Evolutionary conservation across 2,888 invertebrate species (phyloP).

Genomic region (Eueremaeus valkanovi): DNA sequence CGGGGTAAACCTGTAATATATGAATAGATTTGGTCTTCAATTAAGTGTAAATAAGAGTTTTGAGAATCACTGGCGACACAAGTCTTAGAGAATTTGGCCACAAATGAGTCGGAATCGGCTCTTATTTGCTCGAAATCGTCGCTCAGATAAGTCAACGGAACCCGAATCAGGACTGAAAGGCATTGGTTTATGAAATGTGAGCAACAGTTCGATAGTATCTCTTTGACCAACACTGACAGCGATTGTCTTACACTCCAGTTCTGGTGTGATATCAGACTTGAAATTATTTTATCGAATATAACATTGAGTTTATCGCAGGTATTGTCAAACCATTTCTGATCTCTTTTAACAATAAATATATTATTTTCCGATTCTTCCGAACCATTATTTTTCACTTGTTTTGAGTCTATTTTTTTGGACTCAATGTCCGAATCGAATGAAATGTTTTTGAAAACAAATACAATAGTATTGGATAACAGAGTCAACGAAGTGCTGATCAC

Average conservation of each 20-base stretch:
- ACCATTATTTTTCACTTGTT: neutral
- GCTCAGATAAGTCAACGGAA: slow-evolving; percentile 17
- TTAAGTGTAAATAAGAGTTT: slow-evolving; percentile 11
- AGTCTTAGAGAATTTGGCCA: slow-evolving; percentile 13
- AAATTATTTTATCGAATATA: slow-evolving; percentile 23
- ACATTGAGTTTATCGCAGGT: slow-evolving; percentile 19
- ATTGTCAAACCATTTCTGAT: slow-evolving; percentile 17
- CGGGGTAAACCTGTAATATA: slow-evolving; percentile 11
- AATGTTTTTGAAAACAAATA: neutral
- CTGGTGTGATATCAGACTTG: slow-evolving; percentile 15
- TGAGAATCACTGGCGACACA: neutral
- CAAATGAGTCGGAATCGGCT: neutral
- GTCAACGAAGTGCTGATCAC: neutral
- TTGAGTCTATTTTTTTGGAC: neutral
- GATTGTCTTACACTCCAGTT: slow-evolving; percentile 12
- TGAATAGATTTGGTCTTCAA: slow-evolving; percentile 18
- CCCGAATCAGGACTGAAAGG: neutral
- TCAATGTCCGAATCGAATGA: neutral
- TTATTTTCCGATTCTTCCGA: neutral
- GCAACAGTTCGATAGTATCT: slow-evolving; percentile 10
- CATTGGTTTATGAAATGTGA: neutral
- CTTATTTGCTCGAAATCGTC: slow-evolving; percentile 15
- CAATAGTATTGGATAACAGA: neutral
- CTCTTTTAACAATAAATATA: neutral
- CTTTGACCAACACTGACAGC: neutral